Evolutionary conservation across 2,797 vertebrate genomes (phyloP).

Genomic region (Clamator glandarius): DNA sequence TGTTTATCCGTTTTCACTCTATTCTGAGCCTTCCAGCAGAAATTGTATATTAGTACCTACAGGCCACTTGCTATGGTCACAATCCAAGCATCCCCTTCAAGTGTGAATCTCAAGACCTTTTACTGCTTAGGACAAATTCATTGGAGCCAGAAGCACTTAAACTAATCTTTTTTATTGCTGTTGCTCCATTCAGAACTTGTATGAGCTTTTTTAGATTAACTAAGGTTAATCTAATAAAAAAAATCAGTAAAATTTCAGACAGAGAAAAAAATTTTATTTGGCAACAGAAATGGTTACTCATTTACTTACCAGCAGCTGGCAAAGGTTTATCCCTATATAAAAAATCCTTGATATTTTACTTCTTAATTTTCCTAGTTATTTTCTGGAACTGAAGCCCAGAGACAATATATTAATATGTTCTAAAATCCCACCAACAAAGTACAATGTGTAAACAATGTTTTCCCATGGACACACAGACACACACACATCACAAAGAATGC

Average conservation of each 20-base stretch:
- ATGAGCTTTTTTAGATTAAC: no score
- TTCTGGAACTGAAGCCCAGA: not conserved
- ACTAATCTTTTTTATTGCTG: not conserved
- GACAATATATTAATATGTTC: not conserved
- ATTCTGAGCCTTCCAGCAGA: not conserved
- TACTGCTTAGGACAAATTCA: not conserved
- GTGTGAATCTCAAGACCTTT: not conserved
- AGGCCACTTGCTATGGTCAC: not conserved
- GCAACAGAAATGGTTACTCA: fast-evolving
- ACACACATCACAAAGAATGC: not conserved
- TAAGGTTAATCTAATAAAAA: not conserved
- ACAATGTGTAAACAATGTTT: not conserved
- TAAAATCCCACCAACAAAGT: not conserved
- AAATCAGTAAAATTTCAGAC: not conserved
- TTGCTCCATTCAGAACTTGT: not conserved
- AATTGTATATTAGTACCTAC: not conserved
- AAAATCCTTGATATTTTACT: not conserved
- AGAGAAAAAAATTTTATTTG: not conserved
- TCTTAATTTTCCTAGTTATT: not conserved
- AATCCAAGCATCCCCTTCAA: not conserved
- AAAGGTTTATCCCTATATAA: not conserved
- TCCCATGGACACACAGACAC: not conserved
- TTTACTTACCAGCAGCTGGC: not conserved
- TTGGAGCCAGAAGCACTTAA: not conserved
- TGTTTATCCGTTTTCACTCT: not conserved